These are phyloP conservation scores for Vannuccia rotundouncinata DNA, from an alignment of 2,888 invertebrate species.

Conservation along the genomic window DNA sequence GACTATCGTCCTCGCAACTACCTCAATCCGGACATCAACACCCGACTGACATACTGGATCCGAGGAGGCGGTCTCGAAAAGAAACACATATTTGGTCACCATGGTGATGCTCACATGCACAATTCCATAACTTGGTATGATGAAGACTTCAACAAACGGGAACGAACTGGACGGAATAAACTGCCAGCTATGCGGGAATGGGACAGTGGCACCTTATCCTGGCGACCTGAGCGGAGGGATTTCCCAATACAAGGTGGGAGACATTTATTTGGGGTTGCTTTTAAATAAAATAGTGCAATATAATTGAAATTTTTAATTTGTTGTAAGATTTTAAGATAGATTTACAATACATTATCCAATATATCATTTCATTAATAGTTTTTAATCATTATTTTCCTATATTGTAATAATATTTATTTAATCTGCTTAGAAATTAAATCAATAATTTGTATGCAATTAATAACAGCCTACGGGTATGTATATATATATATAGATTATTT, in stretches of 20 bases:
- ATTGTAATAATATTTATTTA: no score
- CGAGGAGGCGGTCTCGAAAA: constrained; percentile 47
- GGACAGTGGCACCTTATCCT: constrained; percentile 49
- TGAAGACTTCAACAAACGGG: constrained; percentile 51
- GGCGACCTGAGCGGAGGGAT: constrained; percentile 53
- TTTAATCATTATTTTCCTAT: no score
- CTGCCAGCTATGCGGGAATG: constrained; percentile 48
- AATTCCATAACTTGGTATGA: constrained; percentile 54
- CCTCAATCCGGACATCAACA: constrained; percentile 46
- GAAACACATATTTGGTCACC: constrained; percentile 51
- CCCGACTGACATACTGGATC: constrained; percentile 47
- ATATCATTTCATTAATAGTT: no score
- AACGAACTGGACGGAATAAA: constrained; percentile 45
- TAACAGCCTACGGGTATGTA: no score
- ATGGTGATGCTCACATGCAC: constrained; percentile 50
- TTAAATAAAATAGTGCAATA: no score
- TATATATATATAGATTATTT: no score
- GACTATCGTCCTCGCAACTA: constrained; percentile 43
- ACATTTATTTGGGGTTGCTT: no score
- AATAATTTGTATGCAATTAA: no score
- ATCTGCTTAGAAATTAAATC: no score
- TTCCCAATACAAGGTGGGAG: constrained; percentile 50
- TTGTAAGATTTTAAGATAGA: no score
- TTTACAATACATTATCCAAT: no score
- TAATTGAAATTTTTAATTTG: no score